These are phyloP conservation scores for Oceanodroma tethys DNA, from an alignment of 2,113 vertebrate species.

Conservation along the genomic window DNA sequence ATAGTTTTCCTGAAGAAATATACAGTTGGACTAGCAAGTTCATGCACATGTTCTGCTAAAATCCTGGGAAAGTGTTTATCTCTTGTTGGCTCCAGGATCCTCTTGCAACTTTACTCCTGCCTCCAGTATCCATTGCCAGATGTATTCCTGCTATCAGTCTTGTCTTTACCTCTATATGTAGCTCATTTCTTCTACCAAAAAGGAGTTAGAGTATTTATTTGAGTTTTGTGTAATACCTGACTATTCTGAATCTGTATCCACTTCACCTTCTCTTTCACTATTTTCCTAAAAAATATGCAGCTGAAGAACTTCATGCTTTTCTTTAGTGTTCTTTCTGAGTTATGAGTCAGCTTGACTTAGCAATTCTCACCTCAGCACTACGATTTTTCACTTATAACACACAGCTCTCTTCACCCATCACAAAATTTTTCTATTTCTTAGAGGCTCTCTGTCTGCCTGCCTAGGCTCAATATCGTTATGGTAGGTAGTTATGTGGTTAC, in stretches of 20 bases:
- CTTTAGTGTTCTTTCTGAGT: not conserved
- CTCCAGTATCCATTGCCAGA: not conserved
- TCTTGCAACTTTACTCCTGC: not conserved
- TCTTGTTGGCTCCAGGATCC: not conserved
- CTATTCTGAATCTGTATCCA: not conserved
- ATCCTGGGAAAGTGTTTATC: not conserved
- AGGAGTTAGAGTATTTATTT: not conserved
- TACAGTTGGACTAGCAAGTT: not conserved
- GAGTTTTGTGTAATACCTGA: not conserved
- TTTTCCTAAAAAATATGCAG: not conserved
- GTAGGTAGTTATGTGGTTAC: conserved; percentile 15
- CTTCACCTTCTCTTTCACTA: not conserved
- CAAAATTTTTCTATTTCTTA: not conserved
- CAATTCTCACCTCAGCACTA: conserved; percentile 12
- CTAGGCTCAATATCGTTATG: not conserved
- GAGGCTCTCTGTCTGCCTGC: not conserved
- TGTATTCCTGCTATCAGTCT: not conserved
- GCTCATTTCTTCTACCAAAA: not conserved
- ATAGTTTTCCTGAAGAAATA: not conserved
- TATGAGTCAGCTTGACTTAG: conserved; percentile 3
- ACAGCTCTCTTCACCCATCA: not conserved
- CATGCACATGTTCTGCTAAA: not conserved
- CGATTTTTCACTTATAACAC: not conserved
- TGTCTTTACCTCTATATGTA: not conserved
- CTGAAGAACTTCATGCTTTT: not conserved